Evolutionary conservation across 2,113 vertebrate genomes (phyloP), one percentile per base, ranked within the genome.

Genomic region (Xenopus borealis): DNA sequence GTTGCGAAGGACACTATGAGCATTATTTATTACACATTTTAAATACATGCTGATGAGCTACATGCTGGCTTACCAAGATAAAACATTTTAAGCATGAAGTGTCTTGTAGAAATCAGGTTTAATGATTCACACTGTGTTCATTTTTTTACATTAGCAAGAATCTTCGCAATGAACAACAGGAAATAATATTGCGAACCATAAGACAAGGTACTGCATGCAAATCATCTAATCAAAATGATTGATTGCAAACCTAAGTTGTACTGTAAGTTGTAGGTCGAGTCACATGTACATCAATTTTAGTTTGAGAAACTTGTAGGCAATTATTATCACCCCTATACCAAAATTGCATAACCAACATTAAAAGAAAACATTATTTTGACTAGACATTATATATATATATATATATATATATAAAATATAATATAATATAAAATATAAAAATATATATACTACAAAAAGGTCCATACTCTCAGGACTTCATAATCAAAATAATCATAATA

Each of bases 81-180:
- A 55, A 72, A 55, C 52, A 17, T 55, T 30, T 66, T 57, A 19
- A 10, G 62, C 18, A 72, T 45, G 63, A 64, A 30, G 52, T 55
- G 61, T 65, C 62, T 62, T 55, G 27, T 72, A 53, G 12, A 72
- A 72, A 55, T 72, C 46, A 72, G n/a, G 50, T 65, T 72, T 72
- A 63, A 44, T 66, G 71, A 52, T 47, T 72, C 71, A 72, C n/a
- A 20, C 71, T 55, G 61, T 10, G 19, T 65, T 64, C 11, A 65
- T 44, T 57, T n/a, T 20, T 72, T 64, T 64, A 53, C 63, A 20
- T 46, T 50, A 33, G 23, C 23, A 23, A 53, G 61, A 61, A 20
- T 61, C 58, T 27, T 20, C 27, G 58, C 10, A 2, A 14, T 20
- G 58, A 61, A 61, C 71, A 64, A 40, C 7, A 57, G 62, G 12